Evolutionary conservation across 2,797 vertebrate genomes (phyloP), one percentile per base, ranked within the genome.

Genomic region (Amblyraja radiata): DNA sequence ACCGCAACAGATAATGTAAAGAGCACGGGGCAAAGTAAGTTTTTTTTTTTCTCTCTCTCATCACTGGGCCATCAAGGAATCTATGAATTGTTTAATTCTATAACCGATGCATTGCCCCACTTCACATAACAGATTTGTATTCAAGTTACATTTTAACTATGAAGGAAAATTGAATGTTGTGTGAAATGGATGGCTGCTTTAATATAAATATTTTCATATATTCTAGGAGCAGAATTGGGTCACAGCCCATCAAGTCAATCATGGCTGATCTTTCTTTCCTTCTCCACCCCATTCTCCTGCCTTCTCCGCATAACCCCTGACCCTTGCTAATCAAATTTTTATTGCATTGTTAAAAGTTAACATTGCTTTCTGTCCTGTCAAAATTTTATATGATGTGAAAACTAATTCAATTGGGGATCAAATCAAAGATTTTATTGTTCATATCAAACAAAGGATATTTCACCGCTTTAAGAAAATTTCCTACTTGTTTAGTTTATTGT

Each of bases 21-120:
- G 93, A 96, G 95, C 1, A 94, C 95, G 10, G 97, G 96, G 14
- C 97, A 97, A 94, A 95, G 96, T 1, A 96, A 96, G 2, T 97
- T 97, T 94, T 32, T 32, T 32, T 32, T 32, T 32, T 32, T 32
- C 32, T 32, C 32, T 32, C 1, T 46, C 46, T 96, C 97, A 36
- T 96, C 97, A 93, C 96, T 97, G 93, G 96, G 95, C 94, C 97
- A 97, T 97, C 97, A 97, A 97, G 97, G 97, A 97, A 96, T 0
- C 54, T 84, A 11, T 39, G 18, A 6, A 36, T 21, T 91, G 68
- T 21, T 25, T 58, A 28, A 1, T 46, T 28, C 7, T 74, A 25
- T 21, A 21, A 46, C 18, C 7, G 18, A 11, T 68, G n/a, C 54
- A 1, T 28, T 11, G 5, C 1, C 10, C 10, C 25, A 18, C 13